Evolutionary conservation across 2,797 vertebrate species (phyloP), one percentile per base, ranked within the genome.

Genomic region (Phataginus tetradactyla): DNA sequence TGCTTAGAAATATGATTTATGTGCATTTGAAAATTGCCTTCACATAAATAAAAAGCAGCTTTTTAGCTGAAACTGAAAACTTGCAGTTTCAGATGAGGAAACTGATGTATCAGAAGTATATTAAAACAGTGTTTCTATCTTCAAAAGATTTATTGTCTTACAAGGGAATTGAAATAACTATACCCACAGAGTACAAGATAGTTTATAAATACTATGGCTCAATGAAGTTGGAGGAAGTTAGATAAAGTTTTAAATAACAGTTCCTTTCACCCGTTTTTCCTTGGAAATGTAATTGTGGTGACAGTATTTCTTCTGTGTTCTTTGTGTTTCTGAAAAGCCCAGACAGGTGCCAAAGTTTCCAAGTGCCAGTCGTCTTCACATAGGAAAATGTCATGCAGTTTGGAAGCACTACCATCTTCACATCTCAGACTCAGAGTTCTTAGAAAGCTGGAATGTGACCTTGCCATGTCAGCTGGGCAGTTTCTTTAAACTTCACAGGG

Each of bases 251-350:
- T 11, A 97, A 42, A 85, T 93, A 64, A 6, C 45, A 87, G 27
- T 75, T 51, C 7, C 29, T 64, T 84, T 81, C 20, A 86, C 4
- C 32, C 27, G 17, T 74, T 93, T 23, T 55, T 64, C 21, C 17
- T 94, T 95, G 80, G 88, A 85, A 90, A 94, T 91, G 20, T 51
- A 69, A 32, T 71, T 87, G 13, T 71, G 25, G 29, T 27, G 18
- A 72, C 25, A 59, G 1, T 81, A 63, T 51, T 91, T 94, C 25
- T 64, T 78, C 55, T 53, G 17, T 45, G 25, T 1, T 39, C 20
- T 64, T 64, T 90, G 39, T 93, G n/a, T 95, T 83, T 90, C 72
- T 96, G 51, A 69, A 85, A 92, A 96, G 57, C 51, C 34, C 32
- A 81, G 34, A 45, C 9, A 63, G 29, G 71, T 79, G 53, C 75